Conservation (phyloP, 1,140 invertebrate genomes). For the Drosophila busckii region DNA sequence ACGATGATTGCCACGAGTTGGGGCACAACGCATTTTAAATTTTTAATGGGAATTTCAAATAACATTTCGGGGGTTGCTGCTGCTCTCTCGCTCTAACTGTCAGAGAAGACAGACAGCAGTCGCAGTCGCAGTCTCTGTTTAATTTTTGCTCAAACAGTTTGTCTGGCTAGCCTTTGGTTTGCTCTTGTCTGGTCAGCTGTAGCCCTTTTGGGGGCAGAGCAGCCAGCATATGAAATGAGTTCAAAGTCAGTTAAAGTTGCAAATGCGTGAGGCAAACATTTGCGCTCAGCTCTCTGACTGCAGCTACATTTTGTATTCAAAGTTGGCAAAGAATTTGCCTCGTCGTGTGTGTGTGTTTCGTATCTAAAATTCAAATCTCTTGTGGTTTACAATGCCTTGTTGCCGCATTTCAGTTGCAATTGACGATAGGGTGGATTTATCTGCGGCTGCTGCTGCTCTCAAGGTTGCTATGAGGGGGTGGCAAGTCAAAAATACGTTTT, state of each 20-base stretch:
- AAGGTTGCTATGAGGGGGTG: slow-evolving; percentile 39
- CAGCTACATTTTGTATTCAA: slow-evolving; percentile 39
- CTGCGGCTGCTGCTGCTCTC: slow-evolving; percentile 25
- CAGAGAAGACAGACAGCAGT: too few species aligned
- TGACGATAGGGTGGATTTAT: slow-evolving; percentile 35
- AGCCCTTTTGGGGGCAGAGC: not conserved
- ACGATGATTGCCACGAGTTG: slow-evolving; percentile 63
- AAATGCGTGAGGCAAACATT: slow-evolving; percentile 27
- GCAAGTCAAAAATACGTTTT: slow-evolving; percentile 14
- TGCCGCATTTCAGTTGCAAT: slow-evolving; percentile 55
- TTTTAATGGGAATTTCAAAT: slow-evolving; percentile 74
- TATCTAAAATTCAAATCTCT: slow-evolving; percentile 73
- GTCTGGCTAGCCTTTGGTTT: not conserved
- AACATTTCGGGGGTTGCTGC: slow-evolving; percentile 34
- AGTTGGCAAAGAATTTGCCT: slow-evolving; percentile 34
- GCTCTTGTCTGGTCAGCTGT: not conserved
- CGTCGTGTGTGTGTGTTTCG: slow-evolving; percentile 10
- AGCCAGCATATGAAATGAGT: slow-evolving; percentile 39
- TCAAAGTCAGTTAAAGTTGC: slow-evolving; percentile 22
- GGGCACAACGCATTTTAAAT: slow-evolving; percentile 58
- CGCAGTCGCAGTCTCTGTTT: too few species aligned
- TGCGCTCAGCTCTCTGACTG: slow-evolving; percentile 37
- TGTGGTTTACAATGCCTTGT: slow-evolving; percentile 56
- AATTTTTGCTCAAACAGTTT: slow-evolving; percentile 17
- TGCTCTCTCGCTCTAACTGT: not conserved